Conservation (phyloP, 1,140 invertebrate species). For the Heterodera schachtii region DNA sequence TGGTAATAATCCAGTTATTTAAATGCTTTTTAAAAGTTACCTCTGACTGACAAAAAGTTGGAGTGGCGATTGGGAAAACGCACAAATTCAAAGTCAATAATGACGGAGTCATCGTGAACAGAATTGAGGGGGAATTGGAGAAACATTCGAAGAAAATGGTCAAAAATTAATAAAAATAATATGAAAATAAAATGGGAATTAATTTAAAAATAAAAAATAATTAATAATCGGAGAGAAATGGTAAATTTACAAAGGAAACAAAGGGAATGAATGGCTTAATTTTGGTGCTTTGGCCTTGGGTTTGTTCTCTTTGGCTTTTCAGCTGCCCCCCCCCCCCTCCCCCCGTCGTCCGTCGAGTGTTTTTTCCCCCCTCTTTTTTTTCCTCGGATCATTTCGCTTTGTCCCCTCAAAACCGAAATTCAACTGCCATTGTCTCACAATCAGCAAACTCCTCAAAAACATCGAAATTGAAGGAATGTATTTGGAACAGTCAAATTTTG, state of each 20-base stretch:
- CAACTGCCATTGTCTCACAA: background rate
- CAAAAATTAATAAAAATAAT: no score
- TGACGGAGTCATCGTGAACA: background rate
- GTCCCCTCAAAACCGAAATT: background rate
- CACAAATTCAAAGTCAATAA: background rate
- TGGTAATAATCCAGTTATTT: no score
- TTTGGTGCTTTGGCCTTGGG: background rate
- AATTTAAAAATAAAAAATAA: no score
- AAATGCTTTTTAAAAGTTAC: background rate
- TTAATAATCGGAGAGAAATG: no score
- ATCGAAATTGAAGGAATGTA: no score
- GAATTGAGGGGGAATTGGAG: background rate
- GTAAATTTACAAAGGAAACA: no score
- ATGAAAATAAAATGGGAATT: no score
- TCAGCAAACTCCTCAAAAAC: no score
- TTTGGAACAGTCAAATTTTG: no score
- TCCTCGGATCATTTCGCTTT: background rate
- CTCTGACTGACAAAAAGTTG: slow-evolving; percentile 10
- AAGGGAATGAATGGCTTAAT: no score
- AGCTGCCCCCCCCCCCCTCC: background rate
- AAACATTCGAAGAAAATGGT: background rate
- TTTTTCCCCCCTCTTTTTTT: background rate
- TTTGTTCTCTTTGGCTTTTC: background rate
- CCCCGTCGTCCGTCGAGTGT: background rate
- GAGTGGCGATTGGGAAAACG: slow-evolving; percentile 4